Conservation (phyloP, 2,113 vertebrate genomes). For the Anthoscopus minutus region DNA sequence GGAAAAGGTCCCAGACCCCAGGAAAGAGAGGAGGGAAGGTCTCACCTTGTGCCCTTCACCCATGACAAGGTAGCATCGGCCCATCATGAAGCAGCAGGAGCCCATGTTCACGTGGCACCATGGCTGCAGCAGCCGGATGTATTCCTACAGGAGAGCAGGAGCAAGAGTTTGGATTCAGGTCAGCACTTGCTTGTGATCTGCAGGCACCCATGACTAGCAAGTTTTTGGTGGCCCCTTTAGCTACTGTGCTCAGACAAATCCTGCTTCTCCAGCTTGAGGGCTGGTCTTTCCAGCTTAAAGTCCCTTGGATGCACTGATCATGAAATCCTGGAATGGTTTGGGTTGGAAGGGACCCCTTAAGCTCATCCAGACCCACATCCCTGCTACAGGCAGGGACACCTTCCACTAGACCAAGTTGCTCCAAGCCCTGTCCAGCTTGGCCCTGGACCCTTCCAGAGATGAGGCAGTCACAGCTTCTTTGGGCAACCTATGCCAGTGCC, state of each 20-base stretch:
- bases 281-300: not conserved
- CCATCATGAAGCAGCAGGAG: conserved; percentile 91
- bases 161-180: not conserved
- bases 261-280: fast-evolving
- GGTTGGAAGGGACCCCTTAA: not conserved
- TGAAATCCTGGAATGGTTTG: not conserved
- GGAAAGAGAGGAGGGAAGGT: not conserved
- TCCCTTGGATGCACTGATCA: not conserved
- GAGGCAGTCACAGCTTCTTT: not conserved
- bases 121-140: conserved; percentile 82
- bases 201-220: not conserved
- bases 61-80: conserved; percentile 87
- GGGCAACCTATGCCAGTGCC: not conserved
- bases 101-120: conserved; percentile 95
- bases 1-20: not conserved
- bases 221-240: not conserved
- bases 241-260: not conserved
- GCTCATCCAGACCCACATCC: not conserved
- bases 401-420: not conserved
- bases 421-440: not conserved
- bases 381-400: not conserved
- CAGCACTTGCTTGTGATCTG: fast-evolving
- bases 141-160: conserved; percentile 73
- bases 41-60: conserved; percentile 93
- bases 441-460: not conserved